A percentile compares a stretch with the other conserved stretches of the same genome.
Conservation (phyloP, 2,888 invertebrate genomes). For the Aporophyla lueneburgensis region DNA sequence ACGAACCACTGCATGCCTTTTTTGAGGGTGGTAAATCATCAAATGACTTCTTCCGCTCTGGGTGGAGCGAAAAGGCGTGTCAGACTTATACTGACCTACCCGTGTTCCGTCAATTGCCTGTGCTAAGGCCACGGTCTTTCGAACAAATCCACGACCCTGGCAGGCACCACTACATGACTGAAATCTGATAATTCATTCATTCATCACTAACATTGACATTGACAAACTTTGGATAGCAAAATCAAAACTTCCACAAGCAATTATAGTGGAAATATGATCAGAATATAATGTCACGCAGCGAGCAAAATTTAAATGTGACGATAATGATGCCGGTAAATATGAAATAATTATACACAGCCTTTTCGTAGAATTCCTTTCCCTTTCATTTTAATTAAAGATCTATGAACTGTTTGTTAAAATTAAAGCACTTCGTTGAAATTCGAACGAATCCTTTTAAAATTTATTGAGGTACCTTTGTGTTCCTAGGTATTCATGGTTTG, state of each 20-base stretch:
- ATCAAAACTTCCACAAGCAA: not conserved
- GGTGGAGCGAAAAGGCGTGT: no score
- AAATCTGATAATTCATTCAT: no score
- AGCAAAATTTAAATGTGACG: not conserved
- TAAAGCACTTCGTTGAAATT: constrained; percentile 35
- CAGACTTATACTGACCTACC: no score
- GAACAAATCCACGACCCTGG: no score
- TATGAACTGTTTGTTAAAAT: constrained; percentile 9
- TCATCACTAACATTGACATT: no score
- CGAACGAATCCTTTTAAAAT: constrained; percentile 36
- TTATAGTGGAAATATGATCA: not conserved
- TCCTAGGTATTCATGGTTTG: constrained; percentile 47
- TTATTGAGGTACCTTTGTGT: constrained; percentile 46
- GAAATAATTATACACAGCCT: not conserved
- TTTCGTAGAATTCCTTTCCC: not conserved
- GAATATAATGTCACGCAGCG: not conserved
- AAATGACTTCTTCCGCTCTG: no score
- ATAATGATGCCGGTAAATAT: not conserved
- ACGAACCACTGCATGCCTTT: no score
- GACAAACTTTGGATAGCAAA: not conserved
- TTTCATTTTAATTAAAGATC: constrained; percentile 21
- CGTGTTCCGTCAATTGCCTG: no score
- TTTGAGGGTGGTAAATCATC: no score
- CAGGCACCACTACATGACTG: no score
- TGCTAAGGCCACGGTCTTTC: no score